Evolutionary conservation across 92 coral and sea anemone species (phyloP), one percentile per base, ranked within the genome.

Genomic region (Montipora capitata): DNA sequence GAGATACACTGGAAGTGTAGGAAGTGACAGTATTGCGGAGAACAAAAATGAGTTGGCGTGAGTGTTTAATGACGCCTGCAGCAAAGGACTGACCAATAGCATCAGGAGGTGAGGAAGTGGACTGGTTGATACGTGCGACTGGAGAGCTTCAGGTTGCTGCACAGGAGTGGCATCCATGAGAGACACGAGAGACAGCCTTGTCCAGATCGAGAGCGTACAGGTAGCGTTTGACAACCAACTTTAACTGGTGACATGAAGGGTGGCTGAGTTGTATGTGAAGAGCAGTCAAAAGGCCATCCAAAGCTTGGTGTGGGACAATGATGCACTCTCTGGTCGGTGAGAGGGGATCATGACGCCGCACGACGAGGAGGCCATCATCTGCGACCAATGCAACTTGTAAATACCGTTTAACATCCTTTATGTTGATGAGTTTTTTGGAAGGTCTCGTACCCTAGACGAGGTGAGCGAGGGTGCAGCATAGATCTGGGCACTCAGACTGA

Each of bases 381-480:
- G 90, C 92, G 10, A 92, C 44, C 0, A 94, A 78, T 3, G 87
- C 91, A 38, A 91, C 87, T 27, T 91, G 86, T 10, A 91, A 76
- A 51, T 89, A 94, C 2, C 90, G 56, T 79, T 94, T 88, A 40
- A 92, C n/a, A n/a, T n/a, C n/a, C n/a, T n/a, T n/a, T n/a, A n/a
- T n/a, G n/a, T n/a, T n/a, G n/a, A n/a, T n/a, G 20, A 90, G 73
- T 16, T 87, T 87, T n/a, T 76, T 95, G 84, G 98, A 95, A 4
- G 94, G 94, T 10, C 91, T 40, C 10, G 96, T 83, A 35, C 97
- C 95, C 62, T 94, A 95, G 56, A 8, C 56, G 20, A 88, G 90
- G 54, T 94, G 92, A 0, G 90, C 91, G 71, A 68, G 89, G 1
- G 90, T 88, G 5, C 93, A 68, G n/a, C 82, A 87, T 2, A 92